Base-by-base conservation (phyloP, 2,113 vertebrate genomes). In the Urocitellus parryii region DNA sequence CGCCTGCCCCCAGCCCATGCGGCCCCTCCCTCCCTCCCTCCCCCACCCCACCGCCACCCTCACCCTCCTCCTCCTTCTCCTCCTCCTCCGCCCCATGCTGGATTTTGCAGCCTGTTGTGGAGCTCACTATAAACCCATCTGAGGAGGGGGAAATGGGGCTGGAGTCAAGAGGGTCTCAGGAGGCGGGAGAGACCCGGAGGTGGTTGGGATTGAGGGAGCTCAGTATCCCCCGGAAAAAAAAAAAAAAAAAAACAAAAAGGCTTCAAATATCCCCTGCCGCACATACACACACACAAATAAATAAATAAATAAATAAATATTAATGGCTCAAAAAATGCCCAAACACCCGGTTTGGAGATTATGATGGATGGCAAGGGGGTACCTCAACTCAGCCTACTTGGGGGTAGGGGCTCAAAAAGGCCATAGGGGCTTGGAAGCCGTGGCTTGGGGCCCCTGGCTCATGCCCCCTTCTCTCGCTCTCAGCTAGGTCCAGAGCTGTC, bases 51-150 rank as follows among this genome's bases (percentile, higher is more conserved):
- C 97, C 85, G 77, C 96, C 96, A 92, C 94, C 96, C 95, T 95
- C 96, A 34, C 94, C 97, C 98, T 97, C 97, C 97, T 96, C 96
- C 96, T 95, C 90, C 70, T 63, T 34, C 90, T 76, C 84, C 97
- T 97, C 96, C 97, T 97, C 97, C 97, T 42, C 42, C 6, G 88
- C 97, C 97, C 96, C 95, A 91, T 88, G 90, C 94, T 94, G 94
- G 97, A 95, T 97, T 97, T 98, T 98, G 96, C 97, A 97, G 97
- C 97, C 97, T 96, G 90, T 97, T 98, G 97, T 97, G 92, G 97
- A 98, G 98, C 97, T 98, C 98, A 90, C 92, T 97, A 98, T 97
- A 96, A 97, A 94, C 86, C 92, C 97, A 97, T 97, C 81, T 80
- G 93, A 96, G 88, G 80, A 96, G 51, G 97, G 97, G 97, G 94